A percentile compares a stretch with the other conserved stretches of the same genome.
Conservation (phyloP, 2,888 invertebrate genomes). For the Acanthosoma haemorrhoidale region DNA sequence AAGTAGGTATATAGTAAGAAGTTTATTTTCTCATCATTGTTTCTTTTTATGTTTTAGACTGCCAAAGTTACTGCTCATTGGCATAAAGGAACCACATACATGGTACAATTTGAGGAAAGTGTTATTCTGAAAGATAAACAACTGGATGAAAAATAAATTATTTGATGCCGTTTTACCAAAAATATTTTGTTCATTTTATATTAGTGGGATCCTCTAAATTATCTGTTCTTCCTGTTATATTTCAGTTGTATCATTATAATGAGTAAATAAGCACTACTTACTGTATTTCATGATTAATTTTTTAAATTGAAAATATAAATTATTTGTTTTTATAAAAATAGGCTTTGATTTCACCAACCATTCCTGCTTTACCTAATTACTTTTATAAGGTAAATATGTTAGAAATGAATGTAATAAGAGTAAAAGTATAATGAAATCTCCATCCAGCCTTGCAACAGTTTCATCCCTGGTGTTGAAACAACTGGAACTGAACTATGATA, state of each 20-base stretch:
- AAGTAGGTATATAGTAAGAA: too few relatives aligned
- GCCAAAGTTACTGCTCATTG: conserved; percentile 98
- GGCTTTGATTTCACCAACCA: background rate
- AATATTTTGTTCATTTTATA: background rate
- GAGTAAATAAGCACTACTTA: background rate
- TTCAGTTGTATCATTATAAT: background rate
- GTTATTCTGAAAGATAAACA: conserved; percentile 87
- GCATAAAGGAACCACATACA: conserved; percentile 99
- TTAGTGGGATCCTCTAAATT: background rate
- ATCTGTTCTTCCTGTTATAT: background rate
- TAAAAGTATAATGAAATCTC: too few relatives aligned
- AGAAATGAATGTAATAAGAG: too few relatives aligned
- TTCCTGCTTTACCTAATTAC: background rate
- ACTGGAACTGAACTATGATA: too few relatives aligned
- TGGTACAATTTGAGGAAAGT: conserved; percentile 95
- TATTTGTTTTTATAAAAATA: background rate
- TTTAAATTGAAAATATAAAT: background rate
- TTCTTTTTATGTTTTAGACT: conserved; percentile 58
- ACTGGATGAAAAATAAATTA: conserved; percentile 65
- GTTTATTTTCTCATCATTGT: too few relatives aligned
- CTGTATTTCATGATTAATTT: background rate
- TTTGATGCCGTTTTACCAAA: background rate
- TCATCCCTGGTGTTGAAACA: too few relatives aligned
- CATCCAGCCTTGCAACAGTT: too few relatives aligned
- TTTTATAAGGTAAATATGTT: background rate